Evolutionary conservation across 2,797 vertebrate species (phyloP).

Genomic region (Scomberomorus guttatus): DNA sequence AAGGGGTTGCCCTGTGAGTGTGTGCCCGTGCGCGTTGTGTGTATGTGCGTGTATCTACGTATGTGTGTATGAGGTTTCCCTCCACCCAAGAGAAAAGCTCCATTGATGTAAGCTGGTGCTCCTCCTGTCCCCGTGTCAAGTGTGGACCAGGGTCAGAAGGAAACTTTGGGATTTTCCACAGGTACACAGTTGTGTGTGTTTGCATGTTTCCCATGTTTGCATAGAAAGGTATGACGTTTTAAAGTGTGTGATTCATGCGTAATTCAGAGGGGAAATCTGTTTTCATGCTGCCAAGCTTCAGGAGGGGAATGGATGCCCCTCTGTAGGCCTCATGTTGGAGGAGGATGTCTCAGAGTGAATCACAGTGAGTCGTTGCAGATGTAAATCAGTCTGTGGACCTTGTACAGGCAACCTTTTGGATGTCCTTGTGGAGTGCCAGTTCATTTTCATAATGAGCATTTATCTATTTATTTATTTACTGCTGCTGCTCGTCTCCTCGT

Average conservation of each 20-base stretch:
- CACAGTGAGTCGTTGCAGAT: slow-evolving; percentile 2
- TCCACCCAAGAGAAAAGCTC: slow-evolving; percentile 86
- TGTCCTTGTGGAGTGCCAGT: too few species aligned
- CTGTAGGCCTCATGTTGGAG: slow-evolving; percentile 5
- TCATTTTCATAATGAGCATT: too few species aligned
- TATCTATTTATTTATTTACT: too few species aligned
- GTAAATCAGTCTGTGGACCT: background rate
- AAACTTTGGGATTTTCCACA: slow-evolving; percentile 81
- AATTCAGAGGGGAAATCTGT: slow-evolving; percentile 81
- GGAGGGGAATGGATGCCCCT: slow-evolving; percentile 5
- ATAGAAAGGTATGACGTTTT: slow-evolving; percentile 65
- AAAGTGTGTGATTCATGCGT: slow-evolving; percentile 68
- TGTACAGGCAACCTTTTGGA: too few species aligned
- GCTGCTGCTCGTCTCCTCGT: too few species aligned
- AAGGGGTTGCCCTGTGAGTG: slow-evolving; percentile 75
- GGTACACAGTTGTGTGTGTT: slow-evolving; percentile 47
- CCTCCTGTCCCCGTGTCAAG: slow-evolving; percentile 78
- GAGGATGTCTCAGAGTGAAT: slow-evolving; percentile 19
- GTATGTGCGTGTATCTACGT: slow-evolving; percentile 29
- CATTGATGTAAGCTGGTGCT: slow-evolving; percentile 86
- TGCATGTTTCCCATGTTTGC: slow-evolving; percentile 69
- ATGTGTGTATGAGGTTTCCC: slow-evolving; percentile 81
- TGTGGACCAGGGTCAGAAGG: slow-evolving; percentile 72
- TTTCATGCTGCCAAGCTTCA: slow-evolving; percentile 53
- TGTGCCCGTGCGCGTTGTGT: slow-evolving; percentile 56